Conservation (phyloP, 2,113 vertebrate genomes). For the Chelonoidis abingdonii region DNA sequence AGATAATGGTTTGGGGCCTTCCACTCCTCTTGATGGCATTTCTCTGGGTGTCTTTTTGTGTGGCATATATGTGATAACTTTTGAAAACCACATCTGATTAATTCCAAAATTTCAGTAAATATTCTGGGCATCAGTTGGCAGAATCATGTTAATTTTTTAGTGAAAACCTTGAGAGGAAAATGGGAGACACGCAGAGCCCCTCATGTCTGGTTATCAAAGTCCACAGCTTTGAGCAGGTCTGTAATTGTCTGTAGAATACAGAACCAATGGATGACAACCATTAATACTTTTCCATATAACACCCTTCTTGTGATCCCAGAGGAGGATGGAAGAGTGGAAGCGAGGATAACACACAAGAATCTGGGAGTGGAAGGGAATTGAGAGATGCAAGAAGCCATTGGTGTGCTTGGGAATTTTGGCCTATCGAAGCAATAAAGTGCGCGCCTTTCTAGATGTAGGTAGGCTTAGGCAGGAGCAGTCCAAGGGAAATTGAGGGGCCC, state of each 20-base stretch:
- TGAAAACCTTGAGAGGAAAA: neutral
- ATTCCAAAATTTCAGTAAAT: neutral
- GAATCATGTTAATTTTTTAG: neutral
- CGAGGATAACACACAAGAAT: neutral
- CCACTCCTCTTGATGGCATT: neutral
- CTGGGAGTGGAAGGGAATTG: neutral
- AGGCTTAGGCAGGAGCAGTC: neutral
- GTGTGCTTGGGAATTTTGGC: neutral
- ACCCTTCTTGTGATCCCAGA: neutral
- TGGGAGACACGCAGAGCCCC: neutral
- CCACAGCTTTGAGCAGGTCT: neutral
- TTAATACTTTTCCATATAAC: neutral
- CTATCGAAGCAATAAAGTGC: neutral
- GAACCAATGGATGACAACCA: neutral
- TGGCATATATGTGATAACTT: neutral
- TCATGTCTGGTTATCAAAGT: neutral
- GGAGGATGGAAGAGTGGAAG: neutral
- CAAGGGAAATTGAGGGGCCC: neutral
- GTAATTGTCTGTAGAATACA: neutral
- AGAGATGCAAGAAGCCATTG: neutral
- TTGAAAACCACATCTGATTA: neutral
- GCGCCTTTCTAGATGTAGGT: neutral
- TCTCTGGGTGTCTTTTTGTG: neutral
- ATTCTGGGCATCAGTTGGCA: neutral
- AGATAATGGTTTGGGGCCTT: neutral